Percentiles rank a stretch among this genome's conserved stretches.
phyloP scores from a whole-genome alignment of 2,113 vertebrate genomes.

The Austrofundulus limnaeus region DNA sequence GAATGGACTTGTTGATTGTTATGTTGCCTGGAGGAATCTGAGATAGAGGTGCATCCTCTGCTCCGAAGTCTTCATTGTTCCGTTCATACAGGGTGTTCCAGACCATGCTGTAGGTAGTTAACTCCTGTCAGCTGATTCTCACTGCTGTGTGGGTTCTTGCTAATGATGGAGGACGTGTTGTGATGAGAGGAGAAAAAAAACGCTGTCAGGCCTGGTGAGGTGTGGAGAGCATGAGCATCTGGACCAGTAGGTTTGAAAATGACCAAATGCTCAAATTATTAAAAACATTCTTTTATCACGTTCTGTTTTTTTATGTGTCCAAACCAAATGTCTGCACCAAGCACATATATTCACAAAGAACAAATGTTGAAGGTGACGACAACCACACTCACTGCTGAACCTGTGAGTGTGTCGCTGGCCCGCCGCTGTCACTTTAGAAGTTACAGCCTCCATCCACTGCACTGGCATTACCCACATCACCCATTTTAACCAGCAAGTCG shows the following conservation, averaged over 20 bases:
- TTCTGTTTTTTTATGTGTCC: slow-evolving; percentile 2
- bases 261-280: neutral
- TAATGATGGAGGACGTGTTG: slow-evolving; percentile 11
- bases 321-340: neutral
- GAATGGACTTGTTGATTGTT: slow-evolving; percentile 4
- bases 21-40: neutral
- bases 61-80: neutral
- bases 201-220: neutral
- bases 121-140: neutral
- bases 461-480: slow-evolving; percentile 16
- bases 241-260: neutral
- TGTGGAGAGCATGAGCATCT: slow-evolving; percentile 9
- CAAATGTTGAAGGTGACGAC: slow-evolving; percentile 6
- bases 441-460: slow-evolving; percentile 14
- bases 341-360: neutral
- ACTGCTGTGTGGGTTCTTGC: slow-evolving; percentile 13
- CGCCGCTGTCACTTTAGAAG: slow-evolving; percentile 3
- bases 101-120: neutral
- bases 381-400: neutral
- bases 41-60: slow-evolving; percentile 20
- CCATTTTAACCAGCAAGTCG: too few relatives aligned
- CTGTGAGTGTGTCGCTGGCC: slow-evolving; percentile 17
- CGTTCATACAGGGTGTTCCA: neutral
- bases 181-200: slow-evolving; percentile 9
- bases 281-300: neutral